Evolutionary conservation across 2,113 vertebrate genomes (phyloP), one percentile per base, ranked within the genome.

Genomic region (Crypturellus undulatus): DNA sequence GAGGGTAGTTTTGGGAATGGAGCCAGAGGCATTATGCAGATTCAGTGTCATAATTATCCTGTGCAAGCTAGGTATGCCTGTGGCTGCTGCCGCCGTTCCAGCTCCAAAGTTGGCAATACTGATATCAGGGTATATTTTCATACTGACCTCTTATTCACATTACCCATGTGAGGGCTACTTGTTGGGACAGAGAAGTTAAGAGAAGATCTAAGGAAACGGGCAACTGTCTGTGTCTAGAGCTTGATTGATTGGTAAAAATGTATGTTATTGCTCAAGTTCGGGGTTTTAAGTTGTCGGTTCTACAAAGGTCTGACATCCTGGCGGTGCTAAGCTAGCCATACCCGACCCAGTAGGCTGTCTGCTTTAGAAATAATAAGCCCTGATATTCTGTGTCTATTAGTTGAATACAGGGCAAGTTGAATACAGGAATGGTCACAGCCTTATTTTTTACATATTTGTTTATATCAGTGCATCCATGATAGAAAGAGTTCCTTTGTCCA

Each of bases 21-120:
- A 93, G 79, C 68, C 93, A 95, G 91, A 80, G 64, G 25, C 79
- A 64, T 83, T 43, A 26, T 86, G 76, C 82, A 88, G 47, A 38
- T 78, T 94, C 51, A 40, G 43, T 40, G n/a, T 19, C 56, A 30
- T 2, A 49, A 71, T 73, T 34, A 85, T 30, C 79, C 79, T 26
- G 5, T 38, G 19, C 26, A 42, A 51, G 49, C 40, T 22, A 25
- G 59, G 49, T 85, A 4, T 19, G 93, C 64, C 73, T 64, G 75
- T 92, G 94, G 49, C 85, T 71, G 60, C n/a, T 70, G 42, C 84
- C 68, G 14, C 11, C 26, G 49, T 82, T 59, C 52, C 52, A 70
- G 62, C 63, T 54, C 75, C 26, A 62, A 30, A 64, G 34, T 0
- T 4, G 4, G 58, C 47, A 76, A 38, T 14, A 58, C 17, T 14